Base-by-base conservation (phyloP, 2,888 invertebrate species). In the Sphaeridia pumilis region DNA sequence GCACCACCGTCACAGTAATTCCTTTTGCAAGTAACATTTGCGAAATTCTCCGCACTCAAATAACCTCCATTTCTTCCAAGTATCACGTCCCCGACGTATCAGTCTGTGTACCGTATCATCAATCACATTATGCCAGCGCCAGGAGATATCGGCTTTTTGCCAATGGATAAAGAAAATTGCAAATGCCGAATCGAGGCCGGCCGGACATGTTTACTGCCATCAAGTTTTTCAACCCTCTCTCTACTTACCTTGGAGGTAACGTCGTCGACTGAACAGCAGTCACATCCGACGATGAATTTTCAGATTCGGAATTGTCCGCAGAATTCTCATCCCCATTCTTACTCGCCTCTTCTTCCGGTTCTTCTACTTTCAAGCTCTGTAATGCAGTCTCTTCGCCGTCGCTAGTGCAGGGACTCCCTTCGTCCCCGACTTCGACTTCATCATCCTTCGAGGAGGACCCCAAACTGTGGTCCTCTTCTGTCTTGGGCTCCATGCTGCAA, bases 191-290 rank as follows among this genome's bases (percentile, higher is more conserved):
- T n/a, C n/a, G n/a, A n/a, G n/a, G n/a, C n/a, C n/a, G n/a, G n/a
- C n/a, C n/a, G n/a, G n/a, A n/a, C n/a, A n/a, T n/a, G n/a, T n/a
- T n/a, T n/a, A n/a, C n/a, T n/a, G n/a, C n/a, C n/a, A n/a, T n/a
- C n/a, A n/a, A n/a, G n/a, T n/a, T n/a, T n/a, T n/a, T n/a, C n/a
- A n/a, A n/a, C n/a, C n/a, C n/a, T n/a, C n/a, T n/a, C n/a, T n/a
- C n/a, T n/a, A n/a, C n/a, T n/a, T 63, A 63, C 63, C 63, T 63
- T 54, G 63, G 63, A n/a, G 63, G 63, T 36, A 63, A 41, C 38
- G 50, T 56, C 3, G 58, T 50, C 21, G 63, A 63, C 38, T 63
- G 60, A 17, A 55, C 56, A 14, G 57, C 48, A n/a, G 55, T 34
- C 20, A 43, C 56, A 49, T 52, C 52, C 28, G 52, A 52, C 10